A percentile compares a stretch with the other conserved stretches of the same genome.
Evolutionary conservation across 2,113 vertebrate species (phyloP).

Genomic region (Apaloderma vittatum): DNA sequence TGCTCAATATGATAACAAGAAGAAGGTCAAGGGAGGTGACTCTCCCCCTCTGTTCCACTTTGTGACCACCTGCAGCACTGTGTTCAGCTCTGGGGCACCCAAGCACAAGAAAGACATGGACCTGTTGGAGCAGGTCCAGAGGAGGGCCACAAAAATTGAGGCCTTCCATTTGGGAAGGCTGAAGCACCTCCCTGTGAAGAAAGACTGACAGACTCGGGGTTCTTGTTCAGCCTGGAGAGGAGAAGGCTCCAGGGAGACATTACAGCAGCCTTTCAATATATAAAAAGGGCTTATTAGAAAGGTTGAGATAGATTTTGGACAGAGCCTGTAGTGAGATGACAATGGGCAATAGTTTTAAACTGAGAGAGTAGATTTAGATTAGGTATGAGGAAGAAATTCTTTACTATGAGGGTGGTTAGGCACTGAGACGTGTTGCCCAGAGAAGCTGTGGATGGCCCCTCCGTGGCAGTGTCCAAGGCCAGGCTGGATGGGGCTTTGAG

Average conservation of each 20-base stretch:
- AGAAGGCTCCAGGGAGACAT: background rate
- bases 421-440: background rate
- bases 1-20: background rate
- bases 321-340: background rate
- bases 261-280: background rate
- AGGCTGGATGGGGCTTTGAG: background rate
- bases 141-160: background rate
- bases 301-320: background rate
- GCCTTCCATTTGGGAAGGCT: background rate
- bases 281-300: background rate
- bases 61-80: background rate
- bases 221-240: background rate
- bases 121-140: background rate
- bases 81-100: rapidly evolving
- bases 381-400: background rate
- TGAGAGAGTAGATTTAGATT: background rate
- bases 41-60: background rate
- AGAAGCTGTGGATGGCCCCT: background rate
- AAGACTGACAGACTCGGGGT: background rate
- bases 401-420: background rate
- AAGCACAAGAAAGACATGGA: background rate
- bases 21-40: rapidly evolving
- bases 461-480: background rate
- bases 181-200: background rate
- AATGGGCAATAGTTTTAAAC: background rate